Percentiles rank a stretch among this genome's conserved stretches.
Conservation (phyloP, 2,888 invertebrate species). For the Andrena trimmerana region DNA sequence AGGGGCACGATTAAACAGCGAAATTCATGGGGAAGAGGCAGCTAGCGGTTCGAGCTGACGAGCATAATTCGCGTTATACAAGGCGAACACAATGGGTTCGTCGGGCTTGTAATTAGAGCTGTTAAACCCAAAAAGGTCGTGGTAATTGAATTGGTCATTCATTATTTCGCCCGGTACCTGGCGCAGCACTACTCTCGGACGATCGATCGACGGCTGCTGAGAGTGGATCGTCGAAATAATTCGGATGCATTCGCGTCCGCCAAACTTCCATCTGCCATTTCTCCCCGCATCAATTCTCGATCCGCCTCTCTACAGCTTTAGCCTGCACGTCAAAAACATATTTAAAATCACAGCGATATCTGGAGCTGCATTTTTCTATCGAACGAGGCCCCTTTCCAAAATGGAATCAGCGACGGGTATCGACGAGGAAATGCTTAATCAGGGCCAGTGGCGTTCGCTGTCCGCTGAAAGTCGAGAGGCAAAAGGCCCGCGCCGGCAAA, state of each 20-base stretch:
- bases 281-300: no score
- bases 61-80: conserved; percentile 36
- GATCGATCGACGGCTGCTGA: conserved; percentile 7
- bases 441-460: conserved; percentile 13
- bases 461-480: conserved; percentile 19
- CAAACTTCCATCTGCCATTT: no score
- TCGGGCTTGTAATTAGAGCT: conserved; percentile 51
- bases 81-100: conserved; percentile 42
- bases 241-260: no score
- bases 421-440: conserved; percentile 29
- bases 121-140: conserved; percentile 42
- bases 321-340: no score
- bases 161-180: conserved; percentile 21
- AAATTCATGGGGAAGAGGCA: conserved; percentile 11
- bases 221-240: conserved; percentile 7
- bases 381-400: not conserved
- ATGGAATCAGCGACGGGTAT: conserved; percentile 5
- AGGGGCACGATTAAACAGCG: conserved; percentile 3
- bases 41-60: conserved; percentile 19
- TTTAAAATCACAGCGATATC: no score
- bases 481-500: conserved; percentile 24
- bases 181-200: not conserved
- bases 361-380: no score
- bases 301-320: not conserved
- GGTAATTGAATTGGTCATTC: conserved; percentile 50